Percentiles rank a stretch among this genome's conserved stretches.
Evolutionary conservation across 2,888 invertebrate genomes (phyloP).

Genomic region (Cataglyphis cursor): DNA sequence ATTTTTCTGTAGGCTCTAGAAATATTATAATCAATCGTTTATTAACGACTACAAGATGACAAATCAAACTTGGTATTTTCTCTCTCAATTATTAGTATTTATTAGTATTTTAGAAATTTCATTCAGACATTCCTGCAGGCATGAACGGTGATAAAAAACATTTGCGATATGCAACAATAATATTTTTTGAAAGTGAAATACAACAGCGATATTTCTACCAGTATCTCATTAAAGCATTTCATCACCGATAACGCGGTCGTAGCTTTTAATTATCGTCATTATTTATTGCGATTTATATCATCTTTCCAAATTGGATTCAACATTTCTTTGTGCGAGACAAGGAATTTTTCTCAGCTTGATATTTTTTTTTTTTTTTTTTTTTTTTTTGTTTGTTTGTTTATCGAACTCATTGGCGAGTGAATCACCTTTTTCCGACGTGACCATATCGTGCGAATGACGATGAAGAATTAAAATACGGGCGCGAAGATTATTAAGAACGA

Average conservation of each 20-base stretch:
- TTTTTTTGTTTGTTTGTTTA: too few relatives aligned
- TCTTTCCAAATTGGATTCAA: background rate
- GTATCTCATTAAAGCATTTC: background rate
- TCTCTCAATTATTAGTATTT: constrained; percentile 11
- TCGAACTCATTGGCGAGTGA: constrained; percentile 9
- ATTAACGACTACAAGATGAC: constrained; percentile 8
- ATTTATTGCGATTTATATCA: constrained; percentile 6
- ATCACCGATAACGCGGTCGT: background rate
- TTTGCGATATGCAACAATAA: background rate
- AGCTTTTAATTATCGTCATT: constrained; percentile 1
- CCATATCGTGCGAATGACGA: constrained; percentile 7
- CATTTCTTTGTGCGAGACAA: background rate
- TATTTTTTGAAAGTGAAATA: constrained; percentile 19
- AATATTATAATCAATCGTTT: background rate
- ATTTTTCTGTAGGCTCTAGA: constrained; percentile 1
- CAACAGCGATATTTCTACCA: constrained; percentile 9
- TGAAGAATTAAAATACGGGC: background rate
- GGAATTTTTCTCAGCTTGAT: background rate
- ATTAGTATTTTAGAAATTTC: constrained; percentile 16
- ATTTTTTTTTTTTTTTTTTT: background rate
- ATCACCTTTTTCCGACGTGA: background rate
- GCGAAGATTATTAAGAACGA: background rate
- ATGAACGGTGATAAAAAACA: constrained; percentile 11
- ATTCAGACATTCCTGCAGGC: background rate
- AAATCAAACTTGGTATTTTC: constrained; percentile 10